Evolutionary conservation across 2,888 invertebrate species (phyloP), one percentile per base, ranked within the genome.

Genomic region (Dichetophora obliterata): DNA sequence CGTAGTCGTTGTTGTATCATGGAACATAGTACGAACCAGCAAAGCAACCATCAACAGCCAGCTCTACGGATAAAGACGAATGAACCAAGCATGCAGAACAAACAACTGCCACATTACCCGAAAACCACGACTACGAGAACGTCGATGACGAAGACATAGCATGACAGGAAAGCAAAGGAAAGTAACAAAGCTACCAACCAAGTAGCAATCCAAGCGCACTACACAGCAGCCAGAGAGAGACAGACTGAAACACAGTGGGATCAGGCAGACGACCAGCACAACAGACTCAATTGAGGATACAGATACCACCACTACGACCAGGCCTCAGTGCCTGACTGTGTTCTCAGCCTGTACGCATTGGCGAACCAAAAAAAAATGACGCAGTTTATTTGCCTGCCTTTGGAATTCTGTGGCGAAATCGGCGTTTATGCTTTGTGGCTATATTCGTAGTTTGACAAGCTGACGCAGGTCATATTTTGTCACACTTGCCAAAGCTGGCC

Each of bases 21-120:
- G 74, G 75, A 72, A 75, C 76, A 74, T 50, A 52, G 43, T 71
- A 76, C 77, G 71, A 82, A 81, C 79, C 81, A 78, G 79, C 81
- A 82, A 80, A 79, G 73, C 75, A 74, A 75, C 57, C 78, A 71
- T 75, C 77, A 65, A 71, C 78, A 59, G 37, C 27, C 43, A 43
- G 19, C 52, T 19, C 70, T 31, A 54, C 70, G 70, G 52, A 11
- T 43, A 72, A 61, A 4, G 31, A 31, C 48, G 61, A 61, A 66
- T 52, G 74, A 66, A 59, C 65, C 74, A 66, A 54, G 65, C 79
- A 78, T 77, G 78, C 80, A 81, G 24, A 65, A 54, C 80, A 78
- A 81, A 80, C 80, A 81, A 81, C 75, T 80, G 76, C 78, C 81
- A 81, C 79, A 80, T 78, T 76, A 68, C 80, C 76, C 73, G 70